A percentile compares a stretch with the other conserved stretches of the same genome.
phyloP scores from a whole-genome alignment of 2,113 vertebrate genomes.

The Xiphophorus hellerii region DNA sequence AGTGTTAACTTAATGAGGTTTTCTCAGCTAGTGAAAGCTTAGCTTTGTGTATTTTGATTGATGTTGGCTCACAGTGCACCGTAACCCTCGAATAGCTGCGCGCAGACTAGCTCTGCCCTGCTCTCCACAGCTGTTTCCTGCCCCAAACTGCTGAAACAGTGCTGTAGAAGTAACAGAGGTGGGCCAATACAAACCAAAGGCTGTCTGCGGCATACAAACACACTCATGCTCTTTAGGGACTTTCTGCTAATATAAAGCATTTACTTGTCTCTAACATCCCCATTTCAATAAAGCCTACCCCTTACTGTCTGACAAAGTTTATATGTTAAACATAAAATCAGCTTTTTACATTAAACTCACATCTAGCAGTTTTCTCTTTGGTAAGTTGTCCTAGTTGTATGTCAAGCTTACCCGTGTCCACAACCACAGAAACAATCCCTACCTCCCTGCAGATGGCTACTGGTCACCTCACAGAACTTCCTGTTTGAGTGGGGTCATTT shows the following conservation, averaged over 20 bases:
- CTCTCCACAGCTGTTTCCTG: constrained; percentile 83
- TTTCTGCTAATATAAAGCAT: constrained; percentile 6
- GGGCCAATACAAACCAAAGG: constrained; percentile 64
- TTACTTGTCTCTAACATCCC: background rate
- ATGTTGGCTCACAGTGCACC: constrained; percentile 58
- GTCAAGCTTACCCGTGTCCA: background rate
- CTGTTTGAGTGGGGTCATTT: constrained; percentile 80
- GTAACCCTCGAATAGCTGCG: constrained; percentile 73
- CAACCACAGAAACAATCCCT: constrained; percentile 16
- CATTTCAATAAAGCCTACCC: background rate
- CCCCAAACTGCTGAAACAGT: constrained; percentile 79
- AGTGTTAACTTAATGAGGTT: constrained; percentile 66
- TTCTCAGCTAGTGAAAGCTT: constrained; percentile 52
- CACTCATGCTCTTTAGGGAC: background rate
- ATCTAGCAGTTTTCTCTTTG: background rate
- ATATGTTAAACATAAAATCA: background rate
- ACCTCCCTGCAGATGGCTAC: constrained; percentile 68
- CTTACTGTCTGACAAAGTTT: background rate
- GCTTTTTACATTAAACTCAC: background rate
- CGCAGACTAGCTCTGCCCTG: constrained; percentile 61
- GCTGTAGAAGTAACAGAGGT: constrained; percentile 61
- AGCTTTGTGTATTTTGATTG: constrained; percentile 68
- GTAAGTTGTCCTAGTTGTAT: background rate
- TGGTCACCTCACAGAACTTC: constrained; percentile 82
- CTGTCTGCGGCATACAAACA: constrained; percentile 31